Conservation (phyloP, 2,113 vertebrate species). For the Xiphophorus couchianus region DNA sequence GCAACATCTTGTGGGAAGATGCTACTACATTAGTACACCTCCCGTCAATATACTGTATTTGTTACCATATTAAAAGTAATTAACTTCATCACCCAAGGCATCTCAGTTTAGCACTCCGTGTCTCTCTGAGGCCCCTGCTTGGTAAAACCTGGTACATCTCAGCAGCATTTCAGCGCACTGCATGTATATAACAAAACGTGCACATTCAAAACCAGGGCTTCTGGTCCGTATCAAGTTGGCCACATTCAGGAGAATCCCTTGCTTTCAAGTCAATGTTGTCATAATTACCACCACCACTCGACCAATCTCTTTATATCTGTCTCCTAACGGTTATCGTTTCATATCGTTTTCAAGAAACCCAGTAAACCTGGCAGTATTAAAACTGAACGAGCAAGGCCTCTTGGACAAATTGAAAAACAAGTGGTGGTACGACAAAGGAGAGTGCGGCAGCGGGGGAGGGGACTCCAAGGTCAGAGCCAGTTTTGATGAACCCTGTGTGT, state of each 20-base stretch:
- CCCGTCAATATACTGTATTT: not conserved
- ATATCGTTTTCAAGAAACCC: conserved; percentile 96
- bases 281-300: conserved; percentile 71
- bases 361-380: conserved; percentile 99
- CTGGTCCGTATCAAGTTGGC: conserved; percentile 64
- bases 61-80: conserved; percentile 56
- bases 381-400: conserved; percentile 99
- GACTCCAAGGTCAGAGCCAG: conserved; percentile 99
- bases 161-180: conserved; percentile 60
- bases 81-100: conserved; percentile 50
- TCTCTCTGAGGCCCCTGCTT: conserved; percentile 68
- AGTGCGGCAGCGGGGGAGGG: conserved; percentile 99
- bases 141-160: conserved; percentile 75
- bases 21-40: not conserved
- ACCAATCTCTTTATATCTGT: conserved; percentile 67
- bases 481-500: conserved; percentile 92
- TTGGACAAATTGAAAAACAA: conserved; percentile 99
- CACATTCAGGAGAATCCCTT: conserved; percentile 54
- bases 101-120: conserved; percentile 60
- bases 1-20: not conserved
- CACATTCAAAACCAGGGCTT: conserved; percentile 52
- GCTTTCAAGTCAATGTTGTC: conserved; percentile 56
- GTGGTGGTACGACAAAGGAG: conserved; percentile 99
- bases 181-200: conserved; percentile 51
- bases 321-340: conserved; percentile 87